Base-by-base conservation (phyloP, 1,140 invertebrate genomes). In the Batillaria attramentaria region DNA sequence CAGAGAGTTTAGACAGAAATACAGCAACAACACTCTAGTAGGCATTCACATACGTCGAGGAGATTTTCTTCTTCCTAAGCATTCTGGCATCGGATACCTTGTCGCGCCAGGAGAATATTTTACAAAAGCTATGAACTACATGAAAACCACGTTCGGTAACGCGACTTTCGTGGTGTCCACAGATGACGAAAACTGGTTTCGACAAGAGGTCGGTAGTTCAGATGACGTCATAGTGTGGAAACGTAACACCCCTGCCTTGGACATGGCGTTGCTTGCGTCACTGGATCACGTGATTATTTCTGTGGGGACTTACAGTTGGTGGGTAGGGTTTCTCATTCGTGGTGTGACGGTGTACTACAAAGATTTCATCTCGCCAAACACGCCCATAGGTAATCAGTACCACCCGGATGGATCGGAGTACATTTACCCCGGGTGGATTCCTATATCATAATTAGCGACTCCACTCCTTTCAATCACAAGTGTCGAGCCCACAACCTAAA, bases 231-330 rank as follows among this genome's bases (percentile, higher is more conserved):
- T 72, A 2, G 24, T 80, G 39, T 24, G 77, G 39, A 70, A 33
- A 10, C 46, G 69, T 31, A 39, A 68, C 2, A 20, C 42, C 3
- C 20, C 73, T 5, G 81, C 77, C 88, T 46, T 83, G 83, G 86
- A 88, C 72, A 77, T 88, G 79, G 83, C 84, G 35, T 60, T 82
- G 46, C 62, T 87, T 54, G 35, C 80, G 10, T 74, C 78, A 31
- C 85, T 86, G 78, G 81, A 88, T 78, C 84, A 88, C 76, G 78
- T 84, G 37, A 86, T 88, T 31, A 82, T 83, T 39, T 85, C 83
- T 0, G 84, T 85, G 6, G 87, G 85, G 6, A 83, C 76, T 6
- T 87, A 79, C 75, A 80, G 81, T 4, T 85, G 84, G 83, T 87
- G 84, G 85, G 79, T 74, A 24, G 85, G 83, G 4, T 86, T 72